phyloP scores from a whole-genome alignment of 2,888 invertebrate species.

The Hedychridium roseum region DNA sequence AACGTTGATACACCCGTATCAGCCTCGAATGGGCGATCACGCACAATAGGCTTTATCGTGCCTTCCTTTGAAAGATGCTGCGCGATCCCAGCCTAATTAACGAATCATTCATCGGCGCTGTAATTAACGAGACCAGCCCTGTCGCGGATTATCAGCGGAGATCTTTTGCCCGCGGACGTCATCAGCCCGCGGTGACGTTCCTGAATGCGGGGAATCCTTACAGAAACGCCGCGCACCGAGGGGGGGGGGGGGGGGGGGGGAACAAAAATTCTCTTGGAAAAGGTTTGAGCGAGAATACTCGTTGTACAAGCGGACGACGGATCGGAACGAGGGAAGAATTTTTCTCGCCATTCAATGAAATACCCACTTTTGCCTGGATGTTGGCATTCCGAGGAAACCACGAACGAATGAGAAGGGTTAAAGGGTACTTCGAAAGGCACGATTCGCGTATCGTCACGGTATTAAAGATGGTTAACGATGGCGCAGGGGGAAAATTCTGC shows the following conservation, averaged over 20 bases:
- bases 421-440: slow-evolving; percentile 27
- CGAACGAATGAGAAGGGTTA: too few relatives aligned
- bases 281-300: background rate
- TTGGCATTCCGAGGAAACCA: too few relatives aligned
- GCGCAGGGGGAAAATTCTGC: slow-evolving; percentile 28
- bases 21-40: slow-evolving; percentile 49
- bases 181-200: slow-evolving; percentile 28
- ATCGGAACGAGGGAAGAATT: background rate
- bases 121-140: slow-evolving; percentile 53
- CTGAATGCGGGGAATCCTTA: slow-evolving; percentile 23
- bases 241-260: too few relatives aligned
- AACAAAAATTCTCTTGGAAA: too few relatives aligned
- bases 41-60: slow-evolving; percentile 56
- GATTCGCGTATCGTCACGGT: slow-evolving; percentile 35
- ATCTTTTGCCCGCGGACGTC: slow-evolving; percentile 34
- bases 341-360: background rate
- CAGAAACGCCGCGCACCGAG: slow-evolving; percentile 6
- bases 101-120: slow-evolving; percentile 56
- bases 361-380: too few relatives aligned
- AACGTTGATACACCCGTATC: slow-evolving; percentile 42
- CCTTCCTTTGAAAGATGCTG: slow-evolving; percentile 51
- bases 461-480: slow-evolving; percentile 18
- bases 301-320: background rate
- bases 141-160: slow-evolving; percentile 42
- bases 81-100: slow-evolving; percentile 59